Percentiles rank a stretch among this genome's conserved stretches.
Conservation (phyloP, 1,140 invertebrate genomes). For the Platorchestia sp. region DNA sequence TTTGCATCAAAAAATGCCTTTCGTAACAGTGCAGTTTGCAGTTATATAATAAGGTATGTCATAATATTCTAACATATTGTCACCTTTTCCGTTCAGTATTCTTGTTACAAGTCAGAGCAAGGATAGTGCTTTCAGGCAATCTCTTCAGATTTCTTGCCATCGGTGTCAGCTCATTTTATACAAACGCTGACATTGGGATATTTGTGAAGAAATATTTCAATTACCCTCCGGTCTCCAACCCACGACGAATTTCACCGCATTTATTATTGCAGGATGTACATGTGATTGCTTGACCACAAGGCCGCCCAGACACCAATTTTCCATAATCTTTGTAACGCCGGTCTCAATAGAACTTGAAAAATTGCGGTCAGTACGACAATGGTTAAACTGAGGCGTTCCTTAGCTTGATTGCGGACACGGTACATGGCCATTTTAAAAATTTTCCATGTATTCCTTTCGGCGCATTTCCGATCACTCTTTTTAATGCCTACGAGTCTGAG, state of each 20-base stretch:
- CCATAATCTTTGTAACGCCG: not conserved
- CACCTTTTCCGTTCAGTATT: too few relatives aligned
- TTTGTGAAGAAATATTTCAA: too few relatives aligned
- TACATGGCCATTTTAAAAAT: not conserved
- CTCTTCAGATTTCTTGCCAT: not conserved
- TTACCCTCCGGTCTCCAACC: too few relatives aligned
- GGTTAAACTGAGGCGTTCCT: not conserved
- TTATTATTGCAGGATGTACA: not conserved
- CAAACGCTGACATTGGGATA: too few relatives aligned
- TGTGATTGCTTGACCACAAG: not conserved
- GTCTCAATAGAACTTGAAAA: not conserved
- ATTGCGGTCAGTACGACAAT: not conserved
- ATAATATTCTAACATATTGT: too few relatives aligned
- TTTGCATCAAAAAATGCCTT: not conserved
- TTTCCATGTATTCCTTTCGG: not conserved
- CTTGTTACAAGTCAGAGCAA: not conserved
- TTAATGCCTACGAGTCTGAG: not conserved
- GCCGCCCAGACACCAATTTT: not conserved
- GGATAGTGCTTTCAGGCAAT: not conserved
- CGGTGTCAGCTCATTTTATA: not conserved
- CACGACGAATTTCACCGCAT: not conserved
- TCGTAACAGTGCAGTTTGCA: not conserved
- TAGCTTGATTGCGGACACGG: not conserved
- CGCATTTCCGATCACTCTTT: not conserved
- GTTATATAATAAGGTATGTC: not conserved